Conservation (phyloP, 2,797 vertebrate species). For the Botia kubotai region DNA sequence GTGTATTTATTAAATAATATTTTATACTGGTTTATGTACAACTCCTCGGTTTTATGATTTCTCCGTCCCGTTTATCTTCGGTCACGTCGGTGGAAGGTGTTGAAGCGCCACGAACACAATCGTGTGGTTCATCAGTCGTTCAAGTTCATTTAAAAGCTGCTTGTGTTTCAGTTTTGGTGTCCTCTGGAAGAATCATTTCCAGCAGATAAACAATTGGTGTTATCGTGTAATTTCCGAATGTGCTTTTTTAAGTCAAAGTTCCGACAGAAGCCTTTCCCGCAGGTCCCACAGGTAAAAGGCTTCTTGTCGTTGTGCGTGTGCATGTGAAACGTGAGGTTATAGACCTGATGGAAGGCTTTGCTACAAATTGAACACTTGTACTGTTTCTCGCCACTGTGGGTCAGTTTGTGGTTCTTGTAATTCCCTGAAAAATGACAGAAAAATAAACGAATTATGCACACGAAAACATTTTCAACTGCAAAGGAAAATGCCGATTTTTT, state of each 20-base stretch:
- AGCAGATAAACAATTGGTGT: constrained; percentile 65
- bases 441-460: background rate
- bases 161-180: constrained; percentile 74
- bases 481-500: constrained; percentile 32
- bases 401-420: constrained; percentile 92
- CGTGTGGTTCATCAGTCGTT: constrained; percentile 40
- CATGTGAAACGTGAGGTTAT: constrained; percentile 92
- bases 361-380: constrained; percentile 90
- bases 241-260: constrained; percentile 95
- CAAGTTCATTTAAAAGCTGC: constrained; percentile 30
- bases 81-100: constrained; percentile 31
- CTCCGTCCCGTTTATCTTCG: constrained; percentile 23
- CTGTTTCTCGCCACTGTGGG: constrained; percentile 91
- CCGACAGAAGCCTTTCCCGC: constrained; percentile 91
- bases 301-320: constrained; percentile 94
- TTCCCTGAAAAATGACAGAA: constrained; percentile 74
- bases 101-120: constrained; percentile 1
- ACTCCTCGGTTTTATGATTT: constrained; percentile 50
- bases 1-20: constrained; percentile 78
- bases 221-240: constrained; percentile 88
- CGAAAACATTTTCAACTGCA: constrained; percentile 37
- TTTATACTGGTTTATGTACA: constrained; percentile 77
- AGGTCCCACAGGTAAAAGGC: constrained; percentile 88
- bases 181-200: constrained; percentile 79
- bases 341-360: constrained; percentile 91